A percentile compares a stretch with the other conserved stretches of the same genome.
Evolutionary conservation across 2,888 invertebrate genomes (phyloP).

Genomic region (Dione juno): DNA sequence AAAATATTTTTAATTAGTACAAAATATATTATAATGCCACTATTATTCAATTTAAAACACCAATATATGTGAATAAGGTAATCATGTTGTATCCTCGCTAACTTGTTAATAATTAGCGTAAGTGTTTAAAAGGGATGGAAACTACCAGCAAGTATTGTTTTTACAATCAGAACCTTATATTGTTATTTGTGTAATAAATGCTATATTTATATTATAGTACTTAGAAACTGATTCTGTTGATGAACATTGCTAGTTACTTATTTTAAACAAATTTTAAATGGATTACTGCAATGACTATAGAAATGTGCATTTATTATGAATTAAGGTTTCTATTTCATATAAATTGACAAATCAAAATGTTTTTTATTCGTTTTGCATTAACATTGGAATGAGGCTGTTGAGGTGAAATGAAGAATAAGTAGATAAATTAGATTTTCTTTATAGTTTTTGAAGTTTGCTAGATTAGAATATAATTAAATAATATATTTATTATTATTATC

Average conservation of each 20-base stretch:
- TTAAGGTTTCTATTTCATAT: constrained; percentile 18
- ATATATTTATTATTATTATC: constrained; percentile 27
- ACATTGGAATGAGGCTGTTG: constrained; percentile 14
- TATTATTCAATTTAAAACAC: constrained; percentile 2
- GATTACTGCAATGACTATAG: not conserved
- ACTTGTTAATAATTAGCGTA: not conserved
- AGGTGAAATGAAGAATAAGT: not conserved
- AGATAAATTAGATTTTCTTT: constrained; percentile 13
- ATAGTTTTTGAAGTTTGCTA: constrained; percentile 18
- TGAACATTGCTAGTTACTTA: constrained; percentile 21
- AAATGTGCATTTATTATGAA: constrained; percentile 23
- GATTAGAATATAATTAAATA: constrained; percentile 16
- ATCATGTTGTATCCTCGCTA: not conserved
- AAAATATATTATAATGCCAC: constrained; percentile 7
- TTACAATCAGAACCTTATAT: constrained; percentile 1
- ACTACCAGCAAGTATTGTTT: constrained; percentile 5
- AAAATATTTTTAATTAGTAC: constrained; percentile 1
- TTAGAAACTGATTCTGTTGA: constrained; percentile 10
- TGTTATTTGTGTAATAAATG: constrained; percentile 21
- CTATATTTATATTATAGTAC: constrained; percentile 16
- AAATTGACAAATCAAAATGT: constrained; percentile 2
- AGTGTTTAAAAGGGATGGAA: not conserved
- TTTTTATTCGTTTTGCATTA: constrained; percentile 3
- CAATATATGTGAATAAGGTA: constrained; percentile 15
- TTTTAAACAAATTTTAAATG: constrained; percentile 6